Percentiles rank a stretch among this genome's conserved stretches.
These are phyloP conservation scores for Danio aesculapii DNA, from an alignment of 2,797 vertebrate genomes.

Conservation along the genomic window DNA sequence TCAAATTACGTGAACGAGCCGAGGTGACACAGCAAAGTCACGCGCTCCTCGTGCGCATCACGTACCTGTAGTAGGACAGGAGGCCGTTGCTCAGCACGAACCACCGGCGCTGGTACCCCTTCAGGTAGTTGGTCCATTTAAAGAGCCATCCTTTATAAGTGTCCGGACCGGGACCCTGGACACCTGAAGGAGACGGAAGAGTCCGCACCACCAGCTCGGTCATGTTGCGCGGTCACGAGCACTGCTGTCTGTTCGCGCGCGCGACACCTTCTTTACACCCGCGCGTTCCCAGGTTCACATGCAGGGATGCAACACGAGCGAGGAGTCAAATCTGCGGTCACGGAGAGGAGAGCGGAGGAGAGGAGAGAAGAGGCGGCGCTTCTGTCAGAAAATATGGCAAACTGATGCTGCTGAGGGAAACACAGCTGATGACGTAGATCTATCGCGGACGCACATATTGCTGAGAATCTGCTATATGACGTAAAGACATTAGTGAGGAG, in stretches of 20 bases:
- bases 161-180: slow-evolving; percentile 73
- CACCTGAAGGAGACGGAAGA: slow-evolving; percentile 74
- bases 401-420: slow-evolving; percentile 15
- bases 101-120: slow-evolving; percentile 93
- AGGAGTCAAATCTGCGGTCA: slow-evolving; percentile 23
- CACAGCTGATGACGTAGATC: slow-evolving; percentile 38
- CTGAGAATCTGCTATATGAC: slow-evolving; percentile 33
- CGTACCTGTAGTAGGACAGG: slow-evolving; percentile 82
- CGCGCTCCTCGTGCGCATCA: slow-evolving; percentile 18
- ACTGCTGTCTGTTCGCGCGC: slow-evolving; percentile 56
- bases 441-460: slow-evolving; percentile 20
- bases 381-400: slow-evolving; percentile 30
- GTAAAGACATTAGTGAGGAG: slow-evolving; percentile 21
- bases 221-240: slow-evolving; percentile 65
- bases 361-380: slow-evolving; percentile 37
- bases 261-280: slow-evolving; percentile 7
- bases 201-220: slow-evolving; percentile 76
- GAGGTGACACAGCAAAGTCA: slow-evolving; percentile 9
- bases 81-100: slow-evolving; percentile 85
- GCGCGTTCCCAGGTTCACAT: not conserved
- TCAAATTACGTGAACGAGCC: not conserved
- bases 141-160: slow-evolving; percentile 90
- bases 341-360: not conserved
- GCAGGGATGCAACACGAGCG: slow-evolving; percentile 15
- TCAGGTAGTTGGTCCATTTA: slow-evolving; percentile 98